These are phyloP conservation scores for Lepidostoma basale DNA, from an alignment of 1,140 invertebrate species.

Conservation along the genomic window DNA sequence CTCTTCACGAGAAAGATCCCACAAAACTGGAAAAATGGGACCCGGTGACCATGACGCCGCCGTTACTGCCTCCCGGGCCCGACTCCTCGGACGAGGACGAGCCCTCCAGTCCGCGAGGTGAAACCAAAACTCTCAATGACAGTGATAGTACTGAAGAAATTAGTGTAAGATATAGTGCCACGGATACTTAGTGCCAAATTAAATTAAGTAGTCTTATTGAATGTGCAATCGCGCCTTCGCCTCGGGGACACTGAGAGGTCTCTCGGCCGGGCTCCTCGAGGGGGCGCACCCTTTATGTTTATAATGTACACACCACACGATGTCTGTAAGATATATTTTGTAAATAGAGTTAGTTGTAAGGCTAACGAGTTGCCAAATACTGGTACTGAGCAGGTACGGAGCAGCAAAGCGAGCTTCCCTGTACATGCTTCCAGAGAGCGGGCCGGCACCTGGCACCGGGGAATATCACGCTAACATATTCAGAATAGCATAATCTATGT, in stretches of 20 bases:
- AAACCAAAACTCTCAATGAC: constrained; percentile 55
- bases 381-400: constrained; percentile 23
- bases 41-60: constrained; percentile 47
- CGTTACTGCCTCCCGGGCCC: constrained; percentile 47
- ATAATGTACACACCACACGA: constrained; percentile 39
- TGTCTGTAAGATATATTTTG: constrained; percentile 22
- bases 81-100: constrained; percentile 59
- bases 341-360: constrained; percentile 24
- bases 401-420: constrained; percentile 22
- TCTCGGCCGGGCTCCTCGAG: not conserved
- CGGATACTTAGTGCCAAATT: constrained; percentile 65
- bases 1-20: constrained; percentile 83
- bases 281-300: constrained; percentile 30
- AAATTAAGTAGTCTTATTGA: constrained; percentile 47
- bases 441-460: not conserved
- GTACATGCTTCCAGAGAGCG: constrained; percentile 37
- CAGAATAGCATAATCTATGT: constrained; percentile 38
- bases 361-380: constrained; percentile 27
- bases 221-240: constrained; percentile 41
- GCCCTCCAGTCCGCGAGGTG: constrained; percentile 48
- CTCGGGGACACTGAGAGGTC: constrained; percentile 30
- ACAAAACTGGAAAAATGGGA: constrained; percentile 71
- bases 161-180: constrained; percentile 61
- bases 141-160: constrained; percentile 55
- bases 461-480: constrained; percentile 46